Base-by-base conservation (phyloP, 2,797 vertebrate species). In the Lagodon rhomboides region DNA sequence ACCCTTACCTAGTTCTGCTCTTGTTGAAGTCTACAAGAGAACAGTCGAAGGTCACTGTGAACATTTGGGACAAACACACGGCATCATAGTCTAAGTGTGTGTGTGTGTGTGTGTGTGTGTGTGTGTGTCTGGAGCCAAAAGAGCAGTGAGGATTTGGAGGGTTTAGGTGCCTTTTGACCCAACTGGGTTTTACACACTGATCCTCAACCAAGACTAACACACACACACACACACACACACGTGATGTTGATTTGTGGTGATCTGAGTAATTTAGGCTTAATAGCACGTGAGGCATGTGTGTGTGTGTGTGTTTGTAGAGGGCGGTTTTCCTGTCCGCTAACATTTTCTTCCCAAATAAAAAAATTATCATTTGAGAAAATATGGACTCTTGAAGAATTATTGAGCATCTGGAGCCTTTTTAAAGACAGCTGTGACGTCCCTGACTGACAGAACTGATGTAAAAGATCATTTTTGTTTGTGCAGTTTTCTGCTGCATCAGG, bases 1-100 rank as follows among this genome's bases (percentile, higher is more conserved):
- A 79, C 75, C 72, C 90, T 93, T 92, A 91, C 88, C 90, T 74
- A 77, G 15, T 43, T 77, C 70, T 85, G 78, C 65, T 79, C 67
- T 72, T 68, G 83, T 6, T 75, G 85, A 75, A 20, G 72, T 90
- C 89, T 90, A 90, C 38, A 90, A 90, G 64, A 89, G 44, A 89
- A 72, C 80, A 88, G 55, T 62, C 4, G 30, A 65, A 78, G 72
- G 63, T 84, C 77, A 90, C 61, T 23, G 79, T 81, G 75, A 87
- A 66, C 44, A 64, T 76, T 74, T 62, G 50, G 18, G 53, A 80
- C 16, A 68, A 82, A 73, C 55, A 80, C 51, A 76, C 60, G 41
- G 55, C 56, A 64, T 65, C 30, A 63, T 15, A 22, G 12, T 49
- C 1, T 60, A 12, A 3, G 18, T 49, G 22, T 46, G 25, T 65